phyloP scores from a whole-genome alignment of 2,888 invertebrate species.

The Dolichopus griseipennis region DNA sequence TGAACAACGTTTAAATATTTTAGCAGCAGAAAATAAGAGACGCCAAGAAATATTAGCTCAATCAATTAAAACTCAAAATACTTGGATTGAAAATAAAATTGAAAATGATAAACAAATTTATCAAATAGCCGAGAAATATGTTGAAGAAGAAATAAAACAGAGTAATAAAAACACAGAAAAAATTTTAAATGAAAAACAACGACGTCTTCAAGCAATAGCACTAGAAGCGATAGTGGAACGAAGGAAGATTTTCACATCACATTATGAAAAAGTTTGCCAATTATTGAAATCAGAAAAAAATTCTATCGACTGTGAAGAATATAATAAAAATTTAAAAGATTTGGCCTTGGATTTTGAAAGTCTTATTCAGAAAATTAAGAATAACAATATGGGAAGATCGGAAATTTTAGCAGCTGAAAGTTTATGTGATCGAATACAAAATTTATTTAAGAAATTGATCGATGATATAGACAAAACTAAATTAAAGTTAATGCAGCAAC shows the following conservation, averaged over 20 bases:
- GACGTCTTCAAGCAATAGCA: conserved; percentile 30
- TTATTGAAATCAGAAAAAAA: conserved; percentile 43
- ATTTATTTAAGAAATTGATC: conserved; percentile 44
- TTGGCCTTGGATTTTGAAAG: conserved; percentile 33
- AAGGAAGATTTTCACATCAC: conserved; percentile 49
- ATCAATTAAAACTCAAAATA: not conserved
- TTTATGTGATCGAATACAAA: conserved; percentile 44
- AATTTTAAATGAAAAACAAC: conserved; percentile 28
- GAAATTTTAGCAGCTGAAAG: conserved; percentile 51
- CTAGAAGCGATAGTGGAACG: conserved; percentile 51
- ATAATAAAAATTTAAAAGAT: conserved; percentile 41
- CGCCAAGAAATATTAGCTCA: not conserved
- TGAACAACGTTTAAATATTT: conserved; percentile 21
- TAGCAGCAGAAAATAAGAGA: conserved; percentile 22
- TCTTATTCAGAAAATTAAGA: conserved; percentile 32
- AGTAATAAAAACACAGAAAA: conserved; percentile 28
- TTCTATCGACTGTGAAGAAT: conserved; percentile 30
- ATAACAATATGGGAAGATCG: conserved; percentile 44
- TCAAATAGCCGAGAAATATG: conserved; percentile 31
- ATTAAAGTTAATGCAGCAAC: conserved; percentile 19
- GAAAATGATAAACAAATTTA: conserved; percentile 27
- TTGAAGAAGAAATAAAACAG: conserved; percentile 26
- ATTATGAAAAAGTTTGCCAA: conserved; percentile 49
- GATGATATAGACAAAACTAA: conserved; percentile 29
- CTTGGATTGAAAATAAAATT: conserved; percentile 23